phyloP scores from a whole-genome alignment of 2,888 invertebrate genomes.

The Phragmatobia fuliginosa region DNA sequence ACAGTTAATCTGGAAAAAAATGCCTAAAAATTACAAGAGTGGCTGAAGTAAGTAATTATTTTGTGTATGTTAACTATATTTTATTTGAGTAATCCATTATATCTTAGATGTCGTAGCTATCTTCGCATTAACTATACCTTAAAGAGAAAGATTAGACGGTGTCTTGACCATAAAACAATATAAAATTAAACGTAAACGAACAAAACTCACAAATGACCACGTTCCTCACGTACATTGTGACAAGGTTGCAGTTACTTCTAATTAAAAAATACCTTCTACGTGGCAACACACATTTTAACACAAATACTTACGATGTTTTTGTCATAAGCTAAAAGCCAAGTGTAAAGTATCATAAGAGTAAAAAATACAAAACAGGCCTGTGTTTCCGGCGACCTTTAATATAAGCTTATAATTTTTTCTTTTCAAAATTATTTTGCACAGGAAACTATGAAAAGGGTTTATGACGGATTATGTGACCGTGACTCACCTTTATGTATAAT shows the following conservation, averaged over 20 bases:
- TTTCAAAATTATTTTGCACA: slow-evolving; percentile 38
- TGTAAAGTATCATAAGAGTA: slow-evolving; percentile 27
- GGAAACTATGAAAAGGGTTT: slow-evolving; percentile 43
- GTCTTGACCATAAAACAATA: neutral
- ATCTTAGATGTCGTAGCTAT: neutral
- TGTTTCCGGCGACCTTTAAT: slow-evolving; percentile 58
- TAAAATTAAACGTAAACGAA: neutral
- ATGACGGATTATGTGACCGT: slow-evolving; percentile 45
- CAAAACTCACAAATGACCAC: slow-evolving; percentile 4
- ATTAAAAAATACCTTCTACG: slow-evolving; percentile 28
- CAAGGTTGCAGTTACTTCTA: slow-evolving; percentile 12
- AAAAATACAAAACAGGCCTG: slow-evolving; percentile 47
- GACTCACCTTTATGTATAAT: slow-evolving; percentile 42
- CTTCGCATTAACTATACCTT: neutral
- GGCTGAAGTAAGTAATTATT: neutral
- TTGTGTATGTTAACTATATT: neutral
- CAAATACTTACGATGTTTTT: slow-evolving; percentile 19
- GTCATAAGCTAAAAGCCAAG: slow-evolving; percentile 20
- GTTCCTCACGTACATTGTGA: neutral
- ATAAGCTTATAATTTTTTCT: slow-evolving; percentile 50
- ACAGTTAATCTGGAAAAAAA: too few relatives aligned
- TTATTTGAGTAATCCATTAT: neutral
- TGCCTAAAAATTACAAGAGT: too few relatives aligned
- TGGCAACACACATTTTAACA: slow-evolving; percentile 16
- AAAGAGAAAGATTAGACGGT: neutral